Evolutionary conservation across 2,797 vertebrate species (phyloP).

Genomic region (Labeo calbasu): DNA sequence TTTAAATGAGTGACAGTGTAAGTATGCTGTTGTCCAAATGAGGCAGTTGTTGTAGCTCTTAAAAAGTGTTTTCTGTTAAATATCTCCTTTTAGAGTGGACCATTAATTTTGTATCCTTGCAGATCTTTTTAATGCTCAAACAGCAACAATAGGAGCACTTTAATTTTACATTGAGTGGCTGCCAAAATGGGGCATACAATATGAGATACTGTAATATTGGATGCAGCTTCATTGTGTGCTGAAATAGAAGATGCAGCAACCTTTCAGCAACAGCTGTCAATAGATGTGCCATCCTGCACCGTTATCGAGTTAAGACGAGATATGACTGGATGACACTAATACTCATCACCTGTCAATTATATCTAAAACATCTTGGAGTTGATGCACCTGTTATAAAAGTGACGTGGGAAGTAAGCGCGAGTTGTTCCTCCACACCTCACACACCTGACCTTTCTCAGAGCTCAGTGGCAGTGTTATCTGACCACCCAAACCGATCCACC

Average conservation of each 20-base stretch:
- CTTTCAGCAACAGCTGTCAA: background rate
- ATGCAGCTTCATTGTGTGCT: background rate
- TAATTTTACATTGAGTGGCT: background rate
- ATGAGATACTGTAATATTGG: too few relatives aligned
- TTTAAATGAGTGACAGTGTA: too few relatives aligned
- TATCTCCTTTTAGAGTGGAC: too few relatives aligned
- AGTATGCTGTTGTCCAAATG: too few relatives aligned
- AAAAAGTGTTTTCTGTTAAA: too few relatives aligned
- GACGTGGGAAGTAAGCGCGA: background rate
- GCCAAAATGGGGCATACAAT: background rate
- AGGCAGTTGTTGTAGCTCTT: too few relatives aligned
- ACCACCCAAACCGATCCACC: constrained; percentile 72
- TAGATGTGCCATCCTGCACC: background rate
- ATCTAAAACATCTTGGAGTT: background rate
- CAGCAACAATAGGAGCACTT: background rate
- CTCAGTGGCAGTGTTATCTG: constrained; percentile 25
- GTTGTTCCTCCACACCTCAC: background rate
- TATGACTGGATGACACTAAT: background rate
- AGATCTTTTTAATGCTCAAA: too few relatives aligned
- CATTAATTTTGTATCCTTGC: too few relatives aligned
- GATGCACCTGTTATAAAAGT: background rate
- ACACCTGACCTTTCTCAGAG: constrained; percentile 1
- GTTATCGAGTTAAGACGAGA: background rate
- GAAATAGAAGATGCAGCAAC: background rate
- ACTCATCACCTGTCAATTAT: background rate